Base-by-base conservation (phyloP, 2,113 vertebrate species). In the Triplophysa siluroides region DNA sequence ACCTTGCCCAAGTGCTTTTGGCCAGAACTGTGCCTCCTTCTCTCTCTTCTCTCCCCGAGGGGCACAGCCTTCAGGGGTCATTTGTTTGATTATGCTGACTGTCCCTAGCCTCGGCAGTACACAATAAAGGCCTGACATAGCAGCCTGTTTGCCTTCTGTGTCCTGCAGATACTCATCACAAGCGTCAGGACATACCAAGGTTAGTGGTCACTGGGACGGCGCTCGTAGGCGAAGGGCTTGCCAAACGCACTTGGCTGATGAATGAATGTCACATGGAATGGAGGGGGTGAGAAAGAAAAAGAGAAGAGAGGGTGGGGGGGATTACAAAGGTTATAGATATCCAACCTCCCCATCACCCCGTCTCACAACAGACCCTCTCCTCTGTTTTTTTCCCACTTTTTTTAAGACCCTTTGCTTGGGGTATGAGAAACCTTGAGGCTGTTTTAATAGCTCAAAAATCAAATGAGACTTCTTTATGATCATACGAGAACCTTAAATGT, bases 61-160 rank as follows among this genome's bases (percentile, higher is more conserved):
- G 93, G 94, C 91, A 92, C 93, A 96, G 96, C 96, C 96, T 98
- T 99, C 95, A 98, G 97, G 97, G 96, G 96, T 99, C 96, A 97
- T 96, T 96, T 98, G 96, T 95, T 97, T 96, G 98, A 99, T 98
- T 95, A 95, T 98, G 95, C 95, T 93, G 95, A 96, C 95, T 96
- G 94, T 96, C 96, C 96, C 95, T 91, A 94, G 94, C 94, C 93
- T 94, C 94, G 92, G 93, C 94, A 93, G 93, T 92, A 93, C 93
- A 93, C 94, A 95, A 96, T 95, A 95, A 96, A 95, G 95, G 94
- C 94, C 95, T 95, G 95, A 95, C 95, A 95, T 94, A 95, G 95
- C 95, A 95, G 93, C 92, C 94, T 94, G 94, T 93, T 93, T 93
- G 94, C 95, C 95, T 95, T 94, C 94, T 95, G 95, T 94, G 94